Base-by-base conservation (phyloP, 2,797 vertebrate genomes). In the Syngnathus acus region DNA sequence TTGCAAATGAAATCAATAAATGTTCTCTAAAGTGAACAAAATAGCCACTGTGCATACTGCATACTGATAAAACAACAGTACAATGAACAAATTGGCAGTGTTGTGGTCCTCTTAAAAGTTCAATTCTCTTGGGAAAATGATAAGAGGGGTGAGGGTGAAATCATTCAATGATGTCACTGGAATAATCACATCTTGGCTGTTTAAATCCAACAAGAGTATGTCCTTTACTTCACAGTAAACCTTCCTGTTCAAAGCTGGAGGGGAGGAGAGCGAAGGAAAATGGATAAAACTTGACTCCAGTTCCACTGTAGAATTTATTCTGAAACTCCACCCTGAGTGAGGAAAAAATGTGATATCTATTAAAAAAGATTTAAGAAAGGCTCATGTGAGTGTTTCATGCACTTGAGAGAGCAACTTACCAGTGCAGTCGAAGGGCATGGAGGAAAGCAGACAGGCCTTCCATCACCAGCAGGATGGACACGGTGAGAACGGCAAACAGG, bases 401-500 rank as follows among this genome's bases (percentile, higher is more conserved):
- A 5, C 42, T 43, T n/a, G 6, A 5, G 4, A 14, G 37, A 21
- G 17, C 87, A 17, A 88, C 88, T 75, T 78, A 99, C 97, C 97
- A 99, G 79, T 99, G 97, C 69, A 99, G 91, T 65, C 97, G 92
- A 71, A 98, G 89, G 8, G 97, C 97, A 3, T 99, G 97, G 61
- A 99, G 94, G 80, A 99, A 99, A 1, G 97, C 97, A 65, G 97
- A 99, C 21, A 99, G 91, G 1, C 97, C 97, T 84, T 99, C 97
- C 97, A 99, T 98, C 69, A 98, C 68, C 71, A 99, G 81, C 47
- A 99, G 95, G 87, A 99, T 97, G 78, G 90, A 92, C 76, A 99
- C 82, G 0, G 97, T 99, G 64, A 99, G 81, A 47, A 93, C 87
- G 1, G 92, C 93, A 77, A 99, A 99, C 57, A 95, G 82, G 0